Evolutionary conservation across 2,888 invertebrate genomes (phyloP).

Genomic region (Mesoligia furuncula): DNA sequence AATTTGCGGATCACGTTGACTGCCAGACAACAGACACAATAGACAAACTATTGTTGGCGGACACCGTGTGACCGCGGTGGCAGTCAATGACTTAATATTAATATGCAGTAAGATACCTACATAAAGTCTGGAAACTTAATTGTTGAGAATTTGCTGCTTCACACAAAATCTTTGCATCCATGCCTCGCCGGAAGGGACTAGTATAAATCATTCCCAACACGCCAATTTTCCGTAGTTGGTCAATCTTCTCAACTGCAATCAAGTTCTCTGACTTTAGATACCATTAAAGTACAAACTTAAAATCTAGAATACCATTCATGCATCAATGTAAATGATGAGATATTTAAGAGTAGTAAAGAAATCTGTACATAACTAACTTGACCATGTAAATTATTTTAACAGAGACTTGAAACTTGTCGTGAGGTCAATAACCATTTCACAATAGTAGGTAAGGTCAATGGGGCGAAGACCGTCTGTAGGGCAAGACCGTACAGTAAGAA

Average conservation of each 20-base stretch:
- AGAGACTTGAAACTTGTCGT: not conserved
- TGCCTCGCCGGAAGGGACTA: not conserved
- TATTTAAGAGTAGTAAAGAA: slow-evolving; percentile 1
- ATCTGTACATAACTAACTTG: slow-evolving; percentile 1
- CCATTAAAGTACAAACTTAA: slow-evolving; percentile 46
- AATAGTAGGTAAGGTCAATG: slow-evolving; percentile 13
- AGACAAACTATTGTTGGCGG: no score
- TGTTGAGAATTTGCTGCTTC: slow-evolving; percentile 7
- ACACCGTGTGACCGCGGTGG: no score
- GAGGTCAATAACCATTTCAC: not conserved
- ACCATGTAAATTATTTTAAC: not conserved
- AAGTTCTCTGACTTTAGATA: slow-evolving; percentile 7
- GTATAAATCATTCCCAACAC: not conserved
- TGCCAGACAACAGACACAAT: no score
- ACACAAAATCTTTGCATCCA: not conserved
- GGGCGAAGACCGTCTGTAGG: no score
- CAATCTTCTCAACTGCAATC: not conserved
- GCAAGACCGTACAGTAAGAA: no score
- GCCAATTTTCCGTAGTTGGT: not conserved
- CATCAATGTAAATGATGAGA: slow-evolving; percentile 6
- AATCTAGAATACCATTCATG: slow-evolving; percentile 17
- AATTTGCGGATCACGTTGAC: not conserved
- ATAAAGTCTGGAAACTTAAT: not conserved
- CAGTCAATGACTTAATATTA: not conserved
- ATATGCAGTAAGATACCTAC: slow-evolving; percentile 18